Evolutionary conservation across 92 coral and sea anemone species (phyloP), one percentile per base, ranked within the genome.

Genomic region (Phenganax stokvisi): DNA sequence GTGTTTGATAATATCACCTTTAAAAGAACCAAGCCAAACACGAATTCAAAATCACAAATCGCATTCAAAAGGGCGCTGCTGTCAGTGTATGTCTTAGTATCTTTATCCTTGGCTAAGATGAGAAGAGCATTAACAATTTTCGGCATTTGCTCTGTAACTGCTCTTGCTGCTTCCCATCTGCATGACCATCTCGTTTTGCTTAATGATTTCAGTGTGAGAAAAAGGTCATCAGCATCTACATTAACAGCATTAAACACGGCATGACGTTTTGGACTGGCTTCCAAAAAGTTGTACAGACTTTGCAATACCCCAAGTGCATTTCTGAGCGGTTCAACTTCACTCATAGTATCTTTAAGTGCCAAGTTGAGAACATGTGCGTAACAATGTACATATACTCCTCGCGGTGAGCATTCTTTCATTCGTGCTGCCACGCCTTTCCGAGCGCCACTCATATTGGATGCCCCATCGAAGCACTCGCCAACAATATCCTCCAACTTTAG

Each of bases 11-110:
- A 69, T 69, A 51, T 69, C 1, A 69, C 74, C 76, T 72, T 72
- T 9, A 72, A 56, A 8, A 72, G 76, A 15, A 51, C 17, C 76
- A 72, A 72, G 10, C 57, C 76, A 51, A 72, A 12, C 12, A 72
- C 59, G 58, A 72, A 72, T 7, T 72, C 57, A 31, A 69, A 69
- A 69, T 69, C 74, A 69, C 74, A 69, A 10, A 69, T 31, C 10
- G 74, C 74, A 69, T 72, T 72, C 56, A 72, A 47, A 47, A 72
- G 76, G 31, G 76, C 76, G 17, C 4, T 47, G 76, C 76, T 72
- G 29, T 72, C 27, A 3, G 20, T 51, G 56, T 54, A 72, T 13
- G 58, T 72, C 58, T 51, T 72, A 47, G 29, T 72, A 51, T 72
- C 76, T 27, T 72, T 54, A 51, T 72, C 76, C 8, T 72, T 25